phyloP scores from a whole-genome alignment of 2,797 vertebrate species.

The Rousettus madagascariensis region DNA sequence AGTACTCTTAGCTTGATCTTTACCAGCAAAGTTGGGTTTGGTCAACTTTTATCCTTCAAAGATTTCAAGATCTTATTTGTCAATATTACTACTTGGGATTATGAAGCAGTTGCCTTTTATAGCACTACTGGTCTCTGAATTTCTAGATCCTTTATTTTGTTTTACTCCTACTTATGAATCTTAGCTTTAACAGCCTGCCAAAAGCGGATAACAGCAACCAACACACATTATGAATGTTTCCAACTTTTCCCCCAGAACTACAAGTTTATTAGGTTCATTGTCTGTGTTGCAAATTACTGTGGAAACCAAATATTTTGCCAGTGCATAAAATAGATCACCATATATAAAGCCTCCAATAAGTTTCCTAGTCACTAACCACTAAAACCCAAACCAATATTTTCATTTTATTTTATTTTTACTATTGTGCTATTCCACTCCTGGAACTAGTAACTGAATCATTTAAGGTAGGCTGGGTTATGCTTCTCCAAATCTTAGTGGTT shows the following conservation, averaged over 20 bases:
- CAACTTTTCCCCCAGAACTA: neutral
- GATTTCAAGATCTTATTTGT: neutral
- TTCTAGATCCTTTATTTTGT: neutral
- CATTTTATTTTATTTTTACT: neutral
- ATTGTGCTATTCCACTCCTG: neutral
- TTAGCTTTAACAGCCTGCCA: neutral
- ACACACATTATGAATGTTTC: neutral
- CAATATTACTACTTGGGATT: neutral
- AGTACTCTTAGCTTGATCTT: neutral
- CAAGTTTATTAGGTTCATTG: neutral
- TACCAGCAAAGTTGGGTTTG: neutral
- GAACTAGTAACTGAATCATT: neutral
- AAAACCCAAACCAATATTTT: neutral
- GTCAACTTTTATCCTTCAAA: neutral
- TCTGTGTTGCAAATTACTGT: neutral
- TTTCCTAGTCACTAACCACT: neutral
- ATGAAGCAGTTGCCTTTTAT: neutral
- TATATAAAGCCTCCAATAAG: neutral
- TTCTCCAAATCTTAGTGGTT: neutral
- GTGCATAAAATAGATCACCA: neutral
- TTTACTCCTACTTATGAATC: neutral
- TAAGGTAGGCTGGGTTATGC: neutral
- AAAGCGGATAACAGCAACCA: neutral
- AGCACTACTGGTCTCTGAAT: neutral
- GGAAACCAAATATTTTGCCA: neutral